A percentile compares a stretch with the other conserved stretches of the same genome.
These are phyloP conservation scores for Galaxias olidus DNA, from an alignment of 2,797 vertebrate species.

Conservation along the genomic window DNA sequence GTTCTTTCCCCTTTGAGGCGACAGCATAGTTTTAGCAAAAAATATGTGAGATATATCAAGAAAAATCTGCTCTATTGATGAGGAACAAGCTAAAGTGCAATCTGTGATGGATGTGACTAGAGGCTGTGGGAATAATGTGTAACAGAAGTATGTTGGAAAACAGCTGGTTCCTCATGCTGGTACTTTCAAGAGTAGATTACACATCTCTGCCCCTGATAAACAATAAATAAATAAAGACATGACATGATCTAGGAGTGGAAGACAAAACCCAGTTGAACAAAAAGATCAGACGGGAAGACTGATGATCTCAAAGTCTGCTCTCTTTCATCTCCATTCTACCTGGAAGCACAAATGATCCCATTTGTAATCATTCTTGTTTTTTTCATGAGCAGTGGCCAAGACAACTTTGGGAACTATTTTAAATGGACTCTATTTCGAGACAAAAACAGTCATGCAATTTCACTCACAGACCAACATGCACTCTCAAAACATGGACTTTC, in stretches of 20 bases:
- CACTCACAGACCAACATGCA: slow-evolving; percentile 24
- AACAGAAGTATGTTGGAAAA: background rate
- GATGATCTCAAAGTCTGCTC: slow-evolving; percentile 2
- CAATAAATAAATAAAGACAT: slow-evolving; percentile 26
- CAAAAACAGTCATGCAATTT: slow-evolving; percentile 13
- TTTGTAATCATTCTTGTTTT: background rate
- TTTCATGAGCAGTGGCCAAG: background rate
- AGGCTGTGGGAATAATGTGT: background rate
- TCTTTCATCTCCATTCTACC: background rate
- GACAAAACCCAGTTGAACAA: slow-evolving; percentile 10
- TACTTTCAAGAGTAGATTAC: slow-evolving; percentile 13
- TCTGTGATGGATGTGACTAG: background rate
- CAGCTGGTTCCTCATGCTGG: background rate
- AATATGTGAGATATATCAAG: too few relatives aligned
- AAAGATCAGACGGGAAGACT: slow-evolving; percentile 3
- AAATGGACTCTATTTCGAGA: slow-evolving; percentile 9
- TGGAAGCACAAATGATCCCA: background rate
- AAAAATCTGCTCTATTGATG: background rate
- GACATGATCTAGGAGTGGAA: slow-evolving; percentile 40
- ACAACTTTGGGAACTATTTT: slow-evolving; percentile 6
- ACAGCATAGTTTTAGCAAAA: slow-evolving; percentile 7
- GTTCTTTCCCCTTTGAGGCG: slow-evolving; percentile 1
- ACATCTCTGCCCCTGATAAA: background rate
- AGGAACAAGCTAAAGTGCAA: background rate
- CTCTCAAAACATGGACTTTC: slow-evolving; percentile 1